Conservation (phyloP, 1,140 invertebrate species). For the Patella vulgata region DNA sequence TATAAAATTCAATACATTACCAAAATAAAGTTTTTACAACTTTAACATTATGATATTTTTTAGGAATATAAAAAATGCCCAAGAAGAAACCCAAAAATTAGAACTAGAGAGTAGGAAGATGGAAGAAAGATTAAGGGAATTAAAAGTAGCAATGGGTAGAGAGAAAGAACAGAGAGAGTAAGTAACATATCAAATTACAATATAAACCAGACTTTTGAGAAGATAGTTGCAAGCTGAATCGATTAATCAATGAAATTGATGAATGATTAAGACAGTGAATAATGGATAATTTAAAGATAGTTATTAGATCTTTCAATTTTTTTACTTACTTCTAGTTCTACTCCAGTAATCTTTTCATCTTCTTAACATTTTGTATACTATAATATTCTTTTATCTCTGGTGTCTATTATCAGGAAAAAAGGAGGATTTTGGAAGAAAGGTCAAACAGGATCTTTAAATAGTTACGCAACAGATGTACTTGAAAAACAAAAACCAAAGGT, state of each 20-base stretch:
- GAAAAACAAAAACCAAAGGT: conserved; percentile 30
- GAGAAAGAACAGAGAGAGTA: conserved; percentile 66
- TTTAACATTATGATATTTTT: too few species aligned
- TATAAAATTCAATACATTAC: too few species aligned
- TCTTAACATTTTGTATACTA: too few species aligned
- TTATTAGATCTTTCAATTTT: too few species aligned
- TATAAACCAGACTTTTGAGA: not conserved
- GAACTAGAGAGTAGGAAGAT: conserved; percentile 63
- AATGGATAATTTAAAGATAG: too few species aligned
- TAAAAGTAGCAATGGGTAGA: conserved; percentile 61
- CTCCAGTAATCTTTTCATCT: too few species aligned
- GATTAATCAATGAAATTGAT: too few species aligned
- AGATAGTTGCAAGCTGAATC: not conserved
- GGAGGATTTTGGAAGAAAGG: conserved; percentile 61
- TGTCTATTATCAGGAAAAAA: conserved; percentile 53
- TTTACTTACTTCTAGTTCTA: conserved; percentile 4
- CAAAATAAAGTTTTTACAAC: too few species aligned
- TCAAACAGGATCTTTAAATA: conserved; percentile 55
- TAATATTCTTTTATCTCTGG: too few species aligned
- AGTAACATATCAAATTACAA: too few species aligned
- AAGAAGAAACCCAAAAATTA: conserved; percentile 57
- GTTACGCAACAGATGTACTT: conserved; percentile 59
- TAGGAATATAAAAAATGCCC: conserved; percentile 56
- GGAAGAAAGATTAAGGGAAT: conserved; percentile 62
- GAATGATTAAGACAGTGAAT: too few species aligned